Evolutionary conservation across 2,888 invertebrate genomes (phyloP).

Genomic region (Melanchra persicariae): DNA sequence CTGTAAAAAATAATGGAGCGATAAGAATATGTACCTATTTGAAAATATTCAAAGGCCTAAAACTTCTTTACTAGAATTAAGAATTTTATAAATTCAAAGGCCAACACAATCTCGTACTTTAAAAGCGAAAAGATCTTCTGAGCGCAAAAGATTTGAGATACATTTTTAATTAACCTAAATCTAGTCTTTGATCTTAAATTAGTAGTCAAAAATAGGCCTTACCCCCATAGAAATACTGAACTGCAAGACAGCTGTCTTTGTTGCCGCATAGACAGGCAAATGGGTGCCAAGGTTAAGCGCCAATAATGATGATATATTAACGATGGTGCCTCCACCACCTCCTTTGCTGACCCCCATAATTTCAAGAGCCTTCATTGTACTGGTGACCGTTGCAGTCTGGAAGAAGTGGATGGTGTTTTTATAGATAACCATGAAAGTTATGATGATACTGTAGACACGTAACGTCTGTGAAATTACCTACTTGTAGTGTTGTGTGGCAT

Average conservation of each 20-base stretch:
- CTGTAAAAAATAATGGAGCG: slow-evolving; percentile 69
- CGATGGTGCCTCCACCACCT: slow-evolving; percentile 79
- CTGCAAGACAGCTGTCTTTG: slow-evolving; percentile 84
- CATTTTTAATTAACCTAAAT: slow-evolving; percentile 48
- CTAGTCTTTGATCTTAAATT: slow-evolving; percentile 7
- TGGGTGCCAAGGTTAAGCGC: slow-evolving; percentile 76
- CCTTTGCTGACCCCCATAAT: slow-evolving; percentile 80
- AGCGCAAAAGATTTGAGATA: slow-evolving; percentile 30
- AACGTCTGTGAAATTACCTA: background rate
- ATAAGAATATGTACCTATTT: no score
- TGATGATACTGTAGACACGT: background rate
- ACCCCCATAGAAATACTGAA: slow-evolving; percentile 85
- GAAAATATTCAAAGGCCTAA: background rate
- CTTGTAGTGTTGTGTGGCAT: slow-evolving; percentile 1
- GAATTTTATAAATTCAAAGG: background rate
- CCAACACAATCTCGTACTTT: background rate
- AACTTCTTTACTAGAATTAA: background rate
- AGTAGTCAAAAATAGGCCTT: slow-evolving; percentile 52
- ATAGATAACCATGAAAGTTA: slow-evolving; percentile 14
- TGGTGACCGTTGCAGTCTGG: slow-evolving; percentile 83
- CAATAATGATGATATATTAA: slow-evolving; percentile 84
- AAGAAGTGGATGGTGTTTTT: slow-evolving; percentile 36
- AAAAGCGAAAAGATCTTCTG: background rate
- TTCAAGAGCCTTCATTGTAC: slow-evolving; percentile 82
- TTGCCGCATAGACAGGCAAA: slow-evolving; percentile 83